Base-by-base conservation (phyloP, 2,888 invertebrate species). In the Lottia scabra region DNA sequence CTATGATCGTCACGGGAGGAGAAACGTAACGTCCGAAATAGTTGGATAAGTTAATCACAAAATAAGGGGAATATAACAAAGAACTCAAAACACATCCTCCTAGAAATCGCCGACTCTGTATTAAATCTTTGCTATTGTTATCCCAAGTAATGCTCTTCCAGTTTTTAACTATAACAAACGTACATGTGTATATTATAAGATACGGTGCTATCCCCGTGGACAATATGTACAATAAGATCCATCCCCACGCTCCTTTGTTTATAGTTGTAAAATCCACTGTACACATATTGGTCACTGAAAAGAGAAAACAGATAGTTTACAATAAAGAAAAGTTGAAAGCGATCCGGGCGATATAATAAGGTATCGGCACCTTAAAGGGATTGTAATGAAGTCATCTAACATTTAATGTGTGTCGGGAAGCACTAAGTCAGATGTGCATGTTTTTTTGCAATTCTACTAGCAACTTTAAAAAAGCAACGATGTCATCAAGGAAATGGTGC, bases 271-370 rank as follows among this genome's bases (percentile, higher is more conserved):
- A 67, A 26, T 67, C 67, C 4, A 67, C 27, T 26, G 45, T 46
- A 46, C 67, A 67, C 45, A 67, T 67, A 23, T 46, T 67, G n/a
- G 67, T 44, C 43, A 19, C 67, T 67, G 48, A n/a, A 67, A 67
- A 27, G 43, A 16, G 13, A 46, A 48, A 23, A 46, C 0, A 67
- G 19, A 27, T 23, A 3, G 46, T 10, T 38, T 30, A 27, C 38
- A 19, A 38, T 15, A 43, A 38, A 48, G 26, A 43, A 2, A 30
- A n/a, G n/a, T n/a, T n/a, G n/a, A n/a, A n/a, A n/a, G n/a, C n/a
- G n/a, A n/a, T n/a, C n/a, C n/a, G n/a, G n/a, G n/a, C n/a, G n/a
- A n/a, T n/a, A n/a, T n/a, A n/a, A n/a, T n/a, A n/a, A n/a, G n/a
- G n/a, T n/a, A n/a, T n/a, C n/a, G n/a, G n/a, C n/a, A n/a, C n/a